A percentile compares a stretch with the other conserved stretches of the same genome.
Conservation (phyloP, 2,888 invertebrate species). For the Crioceris asparagi region DNA sequence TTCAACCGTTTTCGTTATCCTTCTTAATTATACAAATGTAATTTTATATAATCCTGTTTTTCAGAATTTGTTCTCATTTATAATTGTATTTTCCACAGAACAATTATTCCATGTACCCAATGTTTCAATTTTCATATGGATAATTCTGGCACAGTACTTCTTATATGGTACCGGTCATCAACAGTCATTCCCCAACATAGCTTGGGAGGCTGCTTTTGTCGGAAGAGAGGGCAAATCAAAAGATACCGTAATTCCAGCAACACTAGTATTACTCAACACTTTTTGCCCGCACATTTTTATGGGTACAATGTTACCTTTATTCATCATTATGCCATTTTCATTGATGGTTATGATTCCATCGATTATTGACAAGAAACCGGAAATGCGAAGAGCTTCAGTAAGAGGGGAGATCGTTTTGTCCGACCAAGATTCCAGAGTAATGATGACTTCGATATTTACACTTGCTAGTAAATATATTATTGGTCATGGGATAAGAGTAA, state of each 20-base stretch:
- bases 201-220: constrained; percentile 90
- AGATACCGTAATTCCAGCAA: constrained; percentile 47
- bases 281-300: constrained; percentile 61
- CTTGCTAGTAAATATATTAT: constrained; percentile 50
- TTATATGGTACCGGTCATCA: constrained; percentile 94
- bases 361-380: constrained; percentile 27
- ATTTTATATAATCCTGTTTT: too few relatives aligned
- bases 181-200: constrained; percentile 80
- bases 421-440: constrained; percentile 46
- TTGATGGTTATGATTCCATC: constrained; percentile 48
- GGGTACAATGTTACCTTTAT: constrained; percentile 52
- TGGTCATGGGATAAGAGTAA: constrained; percentile 52
- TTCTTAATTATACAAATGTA: too few relatives aligned
- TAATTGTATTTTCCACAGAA: constrained; percentile 30
- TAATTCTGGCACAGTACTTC: constrained; percentile 63
- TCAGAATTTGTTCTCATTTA: too few relatives aligned
- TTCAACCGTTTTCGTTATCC: too few relatives aligned
- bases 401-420: constrained; percentile 55
- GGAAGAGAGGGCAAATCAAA: constrained; percentile 53
- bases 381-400: constrained; percentile 30
- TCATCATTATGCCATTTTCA: constrained; percentile 58
- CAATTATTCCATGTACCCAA: constrained; percentile 51
- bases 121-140: constrained; percentile 56
- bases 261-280: constrained; percentile 68
- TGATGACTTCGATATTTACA: constrained; percentile 46